A percentile compares a stretch with the other conserved stretches of the same genome.
Evolutionary conservation across 2,888 invertebrate species (phyloP).

Genomic region (Protophormia terraenovae): DNA sequence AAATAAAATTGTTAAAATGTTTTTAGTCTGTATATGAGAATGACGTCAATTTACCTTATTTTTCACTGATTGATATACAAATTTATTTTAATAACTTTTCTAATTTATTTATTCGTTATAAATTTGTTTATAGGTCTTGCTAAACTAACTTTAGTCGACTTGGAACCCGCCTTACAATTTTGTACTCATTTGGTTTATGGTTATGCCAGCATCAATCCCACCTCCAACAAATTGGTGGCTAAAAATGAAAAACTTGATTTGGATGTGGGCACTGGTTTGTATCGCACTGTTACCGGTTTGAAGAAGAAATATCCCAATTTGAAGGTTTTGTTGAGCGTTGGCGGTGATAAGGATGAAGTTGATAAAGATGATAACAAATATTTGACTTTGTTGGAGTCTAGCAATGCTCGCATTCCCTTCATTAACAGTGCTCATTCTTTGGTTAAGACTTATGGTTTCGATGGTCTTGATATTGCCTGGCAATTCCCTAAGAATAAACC

Average conservation of each 20-base stretch:
- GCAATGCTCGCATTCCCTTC: constrained; percentile 88
- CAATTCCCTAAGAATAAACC: constrained; percentile 90
- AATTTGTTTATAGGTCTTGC: constrained; percentile 88
- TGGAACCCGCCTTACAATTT: constrained; percentile 88
- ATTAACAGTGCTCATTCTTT: constrained; percentile 88
- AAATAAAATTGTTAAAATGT: constrained; percentile 5
- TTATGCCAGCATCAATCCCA: constrained; percentile 88
- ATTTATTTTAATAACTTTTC: background rate
- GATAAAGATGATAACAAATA: constrained; percentile 86
- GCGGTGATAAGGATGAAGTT: constrained; percentile 88
- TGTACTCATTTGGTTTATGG: constrained; percentile 91
- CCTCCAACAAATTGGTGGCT: constrained; percentile 86
- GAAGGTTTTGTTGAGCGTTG: constrained; percentile 88
- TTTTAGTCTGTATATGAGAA: background rate
- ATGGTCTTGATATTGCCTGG: constrained; percentile 94
- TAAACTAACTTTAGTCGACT: constrained; percentile 87
- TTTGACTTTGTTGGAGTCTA: constrained; percentile 87
- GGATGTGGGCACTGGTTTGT: constrained; percentile 87
- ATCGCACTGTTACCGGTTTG: constrained; percentile 86
- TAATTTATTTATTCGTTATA: background rate
- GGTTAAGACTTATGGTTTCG: constrained; percentile 90
- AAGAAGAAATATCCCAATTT: constrained; percentile 87
- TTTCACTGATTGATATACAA: background rate
- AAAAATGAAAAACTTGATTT: constrained; percentile 88
- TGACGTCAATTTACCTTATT: constrained; percentile 7